A percentile compares a stretch with the other conserved stretches of the same genome.
Conservation (phyloP, 2,888 invertebrate species). For the Rambutsinella grinnellia region DNA sequence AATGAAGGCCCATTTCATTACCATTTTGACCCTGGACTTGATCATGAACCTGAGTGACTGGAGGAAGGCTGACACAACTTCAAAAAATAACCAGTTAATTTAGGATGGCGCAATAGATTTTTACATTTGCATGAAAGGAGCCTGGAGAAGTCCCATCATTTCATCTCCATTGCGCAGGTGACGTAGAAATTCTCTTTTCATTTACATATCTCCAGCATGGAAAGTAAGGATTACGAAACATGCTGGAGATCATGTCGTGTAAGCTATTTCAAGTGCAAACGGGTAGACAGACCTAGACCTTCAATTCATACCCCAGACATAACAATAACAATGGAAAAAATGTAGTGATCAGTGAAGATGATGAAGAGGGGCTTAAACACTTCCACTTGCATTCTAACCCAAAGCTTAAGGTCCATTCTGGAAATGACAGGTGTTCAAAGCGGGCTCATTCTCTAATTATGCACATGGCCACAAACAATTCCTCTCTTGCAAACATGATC, state of each 20-base stretch:
- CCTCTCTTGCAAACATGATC: constrained; percentile 8
- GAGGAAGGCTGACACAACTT: background rate
- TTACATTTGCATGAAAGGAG: too few species aligned
- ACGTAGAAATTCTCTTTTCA: constrained; percentile 37
- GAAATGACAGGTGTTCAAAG: constrained; percentile 46
- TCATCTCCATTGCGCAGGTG: constrained; percentile 26
- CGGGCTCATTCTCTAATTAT: constrained; percentile 1
- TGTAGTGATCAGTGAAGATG: background rate
- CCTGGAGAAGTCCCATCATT: background rate
- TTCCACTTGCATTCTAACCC: background rate
- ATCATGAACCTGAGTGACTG: constrained; percentile 30
- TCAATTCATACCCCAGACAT: constrained; percentile 18
- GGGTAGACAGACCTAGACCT: constrained; percentile 45
- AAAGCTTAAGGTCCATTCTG: background rate
- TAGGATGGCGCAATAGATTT: background rate
- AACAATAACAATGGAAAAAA: background rate
- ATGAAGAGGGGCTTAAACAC: background rate
- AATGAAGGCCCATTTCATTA: background rate
- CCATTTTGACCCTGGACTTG: constrained; percentile 55
- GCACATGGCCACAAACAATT: constrained; percentile 27
- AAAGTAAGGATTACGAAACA: constrained; percentile 16
- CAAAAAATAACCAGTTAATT: too few species aligned
- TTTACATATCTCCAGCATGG: constrained; percentile 32
- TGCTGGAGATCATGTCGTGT: constrained; percentile 22
- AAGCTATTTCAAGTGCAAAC: constrained; percentile 31